Conservation (phyloP, 2,113 vertebrate genomes). For the Osmerus mordax region DNA sequence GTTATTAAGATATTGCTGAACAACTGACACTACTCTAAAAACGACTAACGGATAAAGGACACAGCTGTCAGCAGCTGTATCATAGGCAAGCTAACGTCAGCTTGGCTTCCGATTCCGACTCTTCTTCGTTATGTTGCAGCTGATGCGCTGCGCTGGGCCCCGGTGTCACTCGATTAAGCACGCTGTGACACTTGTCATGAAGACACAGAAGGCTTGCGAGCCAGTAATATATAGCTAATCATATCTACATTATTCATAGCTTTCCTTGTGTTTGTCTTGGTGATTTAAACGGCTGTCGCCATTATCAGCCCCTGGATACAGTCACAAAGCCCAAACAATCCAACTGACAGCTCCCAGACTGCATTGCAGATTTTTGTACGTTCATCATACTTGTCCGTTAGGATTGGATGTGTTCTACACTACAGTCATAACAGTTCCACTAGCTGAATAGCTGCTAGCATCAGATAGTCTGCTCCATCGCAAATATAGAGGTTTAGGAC, state of each 20-base stretch:
- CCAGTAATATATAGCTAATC: neutral
- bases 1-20: constrained; percentile 12
- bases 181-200: neutral
- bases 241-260: no score
- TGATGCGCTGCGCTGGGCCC: constrained; percentile 3
- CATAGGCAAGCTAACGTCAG: no score
- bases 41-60: no score
- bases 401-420: neutral
- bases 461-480: neutral
- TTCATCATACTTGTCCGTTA: neutral
- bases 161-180: neutral
- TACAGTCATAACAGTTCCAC: constrained; percentile 14
- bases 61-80: no score
- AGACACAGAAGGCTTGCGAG: neutral
- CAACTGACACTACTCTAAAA: neutral
- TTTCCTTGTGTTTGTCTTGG: neutral
- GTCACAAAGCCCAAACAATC: constrained; percentile 41
- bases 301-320: neutral
- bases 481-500: neutral
- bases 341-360: constrained; percentile 66
- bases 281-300: neutral
- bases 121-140: neutral
- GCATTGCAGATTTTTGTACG: constrained; percentile 57
- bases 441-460: neutral
- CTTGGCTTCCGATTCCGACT: no score